Conservation (phyloP, 2,113 vertebrate species). For the Colistium nudipinnis region DNA sequence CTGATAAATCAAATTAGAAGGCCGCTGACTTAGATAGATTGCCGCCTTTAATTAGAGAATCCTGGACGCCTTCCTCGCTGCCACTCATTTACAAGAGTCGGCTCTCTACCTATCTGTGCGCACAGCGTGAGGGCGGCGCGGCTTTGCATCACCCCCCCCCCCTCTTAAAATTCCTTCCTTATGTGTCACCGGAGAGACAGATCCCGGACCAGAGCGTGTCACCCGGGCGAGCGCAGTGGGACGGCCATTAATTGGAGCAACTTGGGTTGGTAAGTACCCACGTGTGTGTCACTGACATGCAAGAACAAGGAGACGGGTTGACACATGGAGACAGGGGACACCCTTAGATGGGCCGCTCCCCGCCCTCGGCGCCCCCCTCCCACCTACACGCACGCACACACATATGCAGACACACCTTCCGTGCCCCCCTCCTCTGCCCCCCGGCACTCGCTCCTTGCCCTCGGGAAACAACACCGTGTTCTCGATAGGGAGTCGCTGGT, state of each 20-base stretch:
- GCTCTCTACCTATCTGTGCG: constrained; percentile 80
- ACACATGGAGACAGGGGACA: constrained; percentile 84
- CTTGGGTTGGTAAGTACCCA: constrained; percentile 88
- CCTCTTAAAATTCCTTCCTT: constrained; percentile 85
- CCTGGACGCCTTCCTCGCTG: constrained; percentile 77
- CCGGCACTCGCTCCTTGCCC: constrained; percentile 59
- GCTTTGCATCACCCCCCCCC: constrained; percentile 72
- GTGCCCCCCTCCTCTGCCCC: constrained; percentile 51
- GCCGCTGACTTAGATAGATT: constrained; percentile 83
- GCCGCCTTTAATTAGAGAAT: constrained; percentile 84
- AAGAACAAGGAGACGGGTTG: constrained; percentile 81
- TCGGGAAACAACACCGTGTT: constrained; percentile 74
- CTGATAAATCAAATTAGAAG: constrained; percentile 87
- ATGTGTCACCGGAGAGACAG: constrained; percentile 95
- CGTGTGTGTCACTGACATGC: constrained; percentile 89
- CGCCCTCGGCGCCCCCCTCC: not conserved
- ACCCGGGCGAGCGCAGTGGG: constrained; percentile 90
- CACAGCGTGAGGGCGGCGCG: constrained; percentile 73
- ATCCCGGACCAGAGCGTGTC: constrained; percentile 95
- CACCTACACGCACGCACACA: constrained; percentile 12
- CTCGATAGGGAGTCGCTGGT: constrained; percentile 63
- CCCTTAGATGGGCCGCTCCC: constrained; percentile 48
- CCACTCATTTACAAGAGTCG: constrained; percentile 82
- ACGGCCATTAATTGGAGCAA: constrained; percentile 96
- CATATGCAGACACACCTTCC: constrained; percentile 13